Evolutionary conservation across 2,113 vertebrate genomes (phyloP).

Genomic region (Tragelaphus buxtoni): DNA sequence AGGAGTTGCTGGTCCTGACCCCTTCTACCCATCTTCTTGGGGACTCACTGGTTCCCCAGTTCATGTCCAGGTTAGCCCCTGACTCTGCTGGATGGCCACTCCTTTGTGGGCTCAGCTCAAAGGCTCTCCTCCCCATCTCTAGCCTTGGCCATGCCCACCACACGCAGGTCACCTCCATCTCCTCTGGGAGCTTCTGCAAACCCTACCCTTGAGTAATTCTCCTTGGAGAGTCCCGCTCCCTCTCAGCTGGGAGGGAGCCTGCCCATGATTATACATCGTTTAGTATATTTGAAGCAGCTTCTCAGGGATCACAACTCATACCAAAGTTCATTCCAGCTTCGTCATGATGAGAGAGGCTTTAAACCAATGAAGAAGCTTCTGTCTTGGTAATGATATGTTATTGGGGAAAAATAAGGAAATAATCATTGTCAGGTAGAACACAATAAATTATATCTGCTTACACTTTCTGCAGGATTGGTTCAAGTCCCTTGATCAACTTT

Average conservation of each 20-base stretch:
- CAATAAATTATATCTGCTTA: neutral
- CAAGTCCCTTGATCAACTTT: neutral
- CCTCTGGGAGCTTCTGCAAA: neutral
- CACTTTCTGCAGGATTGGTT: neutral
- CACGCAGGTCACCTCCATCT: neutral
- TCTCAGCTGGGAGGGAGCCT: neutral
- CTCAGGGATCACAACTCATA: neutral
- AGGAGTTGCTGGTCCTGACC: neutral
- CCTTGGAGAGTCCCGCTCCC: neutral
- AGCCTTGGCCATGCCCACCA: neutral
- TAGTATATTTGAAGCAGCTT: neutral
- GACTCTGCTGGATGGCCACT: fast-evolving
- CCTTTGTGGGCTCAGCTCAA: neutral
- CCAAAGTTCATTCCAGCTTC: neutral
- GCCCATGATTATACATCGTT: neutral
- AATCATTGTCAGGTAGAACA: neutral
- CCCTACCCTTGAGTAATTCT: neutral
- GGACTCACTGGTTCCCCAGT: neutral
- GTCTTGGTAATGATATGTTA: neutral
- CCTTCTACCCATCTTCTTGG: neutral
- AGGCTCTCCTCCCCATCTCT: neutral
- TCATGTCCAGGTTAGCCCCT: neutral
- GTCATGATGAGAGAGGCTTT: neutral
- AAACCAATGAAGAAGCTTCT: neutral
- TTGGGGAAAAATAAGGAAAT: neutral